Base-by-base conservation (phyloP, 2,888 invertebrate genomes). In the Erebia aethiops region DNA sequence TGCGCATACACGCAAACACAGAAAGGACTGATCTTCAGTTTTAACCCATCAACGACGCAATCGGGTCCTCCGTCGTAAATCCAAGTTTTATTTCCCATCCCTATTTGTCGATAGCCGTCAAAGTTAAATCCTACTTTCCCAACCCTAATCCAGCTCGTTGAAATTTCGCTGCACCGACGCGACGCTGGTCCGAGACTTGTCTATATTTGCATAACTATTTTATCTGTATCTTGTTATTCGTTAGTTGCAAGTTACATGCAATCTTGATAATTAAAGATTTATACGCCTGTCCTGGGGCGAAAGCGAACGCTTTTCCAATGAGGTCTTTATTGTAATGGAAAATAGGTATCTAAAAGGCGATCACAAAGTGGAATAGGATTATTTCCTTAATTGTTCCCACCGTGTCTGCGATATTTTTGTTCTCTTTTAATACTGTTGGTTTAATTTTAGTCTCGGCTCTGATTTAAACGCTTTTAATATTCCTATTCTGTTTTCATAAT, bases 181-280 rank as follows among this genome's bases (percentile, higher is more conserved):
- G 72, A 11, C 43, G 43, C 43, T 11, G 43, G 10, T 11, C 72
- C 76, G 75, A 77, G 78, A 77, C 79, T 78, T 75, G 78, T 75
- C 74, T 78, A 74, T 78, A 85, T 86, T 85, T 84, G 81, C 84
- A 85, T 86, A 85, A 85, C 82, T 83, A 85, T 84, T 82, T 79
- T 79, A 82, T 82, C 80, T 81, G 78, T 77, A 79, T 78, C 77
- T 79, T 77, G 80, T 80, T 79, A 79, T 80, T 79, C 78, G 78
- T 78, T 76, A 76, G 73, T 73, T 75, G 76, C 77, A 77, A 78
- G 76, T 73, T 77, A 75, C 77, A 77, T 79, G 78, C 78, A 75
- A 79, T 79, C 79, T 79, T 78, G 79, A 80, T 79, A 77, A 79
- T 80, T 78, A 79, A 81, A 80, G 79, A 80, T 80, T 79, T 79